These are phyloP conservation scores for Petrocephalus microphthalmus DNA, from an alignment of 2,113 vertebrate genomes.

Conservation along the genomic window DNA sequence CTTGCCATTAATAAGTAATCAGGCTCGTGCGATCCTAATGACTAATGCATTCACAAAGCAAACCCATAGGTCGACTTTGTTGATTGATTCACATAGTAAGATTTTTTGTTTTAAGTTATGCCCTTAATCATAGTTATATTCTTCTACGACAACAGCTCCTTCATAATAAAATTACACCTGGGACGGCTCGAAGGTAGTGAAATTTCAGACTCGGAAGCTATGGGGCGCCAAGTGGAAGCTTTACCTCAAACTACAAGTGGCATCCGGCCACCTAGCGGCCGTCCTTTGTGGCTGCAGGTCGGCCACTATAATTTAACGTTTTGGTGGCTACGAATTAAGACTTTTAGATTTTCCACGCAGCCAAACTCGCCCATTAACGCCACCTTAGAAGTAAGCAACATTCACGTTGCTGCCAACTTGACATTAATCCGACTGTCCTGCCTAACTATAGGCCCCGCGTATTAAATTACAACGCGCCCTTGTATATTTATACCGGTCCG, in stretches of 20 bases:
- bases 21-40: background rate
- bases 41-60: background rate
- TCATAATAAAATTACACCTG: background rate
- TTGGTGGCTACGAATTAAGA: background rate
- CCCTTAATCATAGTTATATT: background rate
- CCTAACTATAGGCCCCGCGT: background rate
- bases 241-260: background rate
- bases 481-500: background rate
- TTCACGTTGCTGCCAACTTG: background rate
- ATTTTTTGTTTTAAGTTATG: background rate
- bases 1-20: background rate
- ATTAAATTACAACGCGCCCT: background rate
- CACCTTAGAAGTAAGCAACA: background rate
- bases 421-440: background rate
- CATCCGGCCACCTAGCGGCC: background rate
- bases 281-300: background rate
- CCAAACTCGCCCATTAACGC: background rate
- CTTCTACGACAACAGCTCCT: background rate
- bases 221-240: too few species aligned
- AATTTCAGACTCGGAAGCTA: background rate
- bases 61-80: background rate
- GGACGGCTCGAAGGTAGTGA: background rate
- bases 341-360: background rate
- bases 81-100: background rate
- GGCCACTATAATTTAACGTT: background rate